Percentiles rank a stretch among this genome's conserved stretches.
phyloP scores from a whole-genome alignment of 2,797 vertebrate genomes.

The Ptychadena robeensis region DNA sequence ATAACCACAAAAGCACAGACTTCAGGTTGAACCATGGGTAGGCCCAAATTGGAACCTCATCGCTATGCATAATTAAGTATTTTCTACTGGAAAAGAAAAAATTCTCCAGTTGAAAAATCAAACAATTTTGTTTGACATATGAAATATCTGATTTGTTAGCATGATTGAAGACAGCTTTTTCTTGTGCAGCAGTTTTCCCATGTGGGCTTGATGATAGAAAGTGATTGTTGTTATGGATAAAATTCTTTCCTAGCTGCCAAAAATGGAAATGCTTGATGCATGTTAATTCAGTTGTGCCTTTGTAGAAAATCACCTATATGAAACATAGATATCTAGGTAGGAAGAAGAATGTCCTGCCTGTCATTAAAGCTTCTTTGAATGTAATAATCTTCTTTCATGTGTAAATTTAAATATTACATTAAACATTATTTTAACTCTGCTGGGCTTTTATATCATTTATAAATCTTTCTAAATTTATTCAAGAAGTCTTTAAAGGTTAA shows the following conservation, averaged over 20 bases:
- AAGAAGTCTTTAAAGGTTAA: background rate
- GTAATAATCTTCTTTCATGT: background rate
- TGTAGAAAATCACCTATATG: background rate
- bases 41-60: no score
- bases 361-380: background rate
- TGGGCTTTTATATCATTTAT: background rate
- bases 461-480: background rate
- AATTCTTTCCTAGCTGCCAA: background rate
- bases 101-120: background rate
- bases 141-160: background rate
- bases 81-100: background rate
- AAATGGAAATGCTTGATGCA: background rate
- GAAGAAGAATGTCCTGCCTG: background rate
- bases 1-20: no score
- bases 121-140: background rate
- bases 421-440: background rate
- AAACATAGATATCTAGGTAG: background rate
- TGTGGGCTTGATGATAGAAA: background rate
- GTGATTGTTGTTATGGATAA: constrained; percentile 3
- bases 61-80: background rate
- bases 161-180: constrained; percentile 5
- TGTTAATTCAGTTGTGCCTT: background rate
- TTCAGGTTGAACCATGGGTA: no score
- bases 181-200: background rate
- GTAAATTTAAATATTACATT: background rate